Base-by-base conservation (phyloP, 2,113 vertebrate genomes). In the Pluvialis apricaria region DNA sequence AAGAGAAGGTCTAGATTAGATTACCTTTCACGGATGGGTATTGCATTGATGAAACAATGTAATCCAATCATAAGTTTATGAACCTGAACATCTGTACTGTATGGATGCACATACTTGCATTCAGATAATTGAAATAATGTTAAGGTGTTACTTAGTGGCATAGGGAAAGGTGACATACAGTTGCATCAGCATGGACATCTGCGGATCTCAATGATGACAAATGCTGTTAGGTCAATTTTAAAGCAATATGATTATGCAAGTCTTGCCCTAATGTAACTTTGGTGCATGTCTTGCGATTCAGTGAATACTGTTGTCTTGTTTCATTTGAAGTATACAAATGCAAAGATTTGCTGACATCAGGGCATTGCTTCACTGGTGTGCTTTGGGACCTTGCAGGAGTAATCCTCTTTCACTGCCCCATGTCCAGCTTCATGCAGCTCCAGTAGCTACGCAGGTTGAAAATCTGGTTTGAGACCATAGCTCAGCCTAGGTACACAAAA, bases 221-320 rank as follows among this genome's bases (percentile, higher is more conserved):
- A 36, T 92, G 79, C 84, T 96, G 69, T 95, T 97, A 88, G 80
- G 55, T 94, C 96, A 94, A 84, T 96, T 94, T 88, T 91, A 82
- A 73, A 97, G 92, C 95, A 97, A 81, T 93, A 62, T 90, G 86
- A 91, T 97, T 93, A 96, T 97, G 95, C 91, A 97, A 94, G 95
- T 97, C 64, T 86, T 95, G 49, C 72, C 82, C 66, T 95, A 70
- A 92, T 68, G 34, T 85, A 76, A 24, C 83, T 97, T 92, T 62
- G 20, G 38, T 36, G 25, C 76, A 57, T 61, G 65, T 87, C 72
- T 94, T 5, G 15, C 71, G 75, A 76, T 49, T 65, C 71, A 90
- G 47, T 90, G 81, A 55, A 25, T 52, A 31, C 52, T 61, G 20
- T 94, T 96, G 80, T 97, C 85, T 90, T 22, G 2, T 90, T 93